Evolutionary conservation across 2,113 vertebrate genomes (phyloP).

Genomic region (Ailuropoda melanoleuca): DNA sequence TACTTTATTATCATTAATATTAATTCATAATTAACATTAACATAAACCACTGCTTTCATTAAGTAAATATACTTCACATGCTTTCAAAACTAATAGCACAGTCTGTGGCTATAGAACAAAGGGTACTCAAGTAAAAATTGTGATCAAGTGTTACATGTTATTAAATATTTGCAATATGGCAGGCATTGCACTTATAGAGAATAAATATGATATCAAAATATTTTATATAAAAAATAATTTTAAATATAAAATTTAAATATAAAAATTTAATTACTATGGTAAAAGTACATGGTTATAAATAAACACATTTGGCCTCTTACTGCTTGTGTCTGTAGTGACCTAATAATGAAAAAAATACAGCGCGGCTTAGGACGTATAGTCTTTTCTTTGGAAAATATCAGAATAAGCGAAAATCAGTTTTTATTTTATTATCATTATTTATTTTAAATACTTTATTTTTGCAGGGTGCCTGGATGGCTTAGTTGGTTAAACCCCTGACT

Average conservation of each 20-base stretch:
- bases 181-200: background rate
- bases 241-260: background rate
- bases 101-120: background rate
- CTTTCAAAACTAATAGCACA: background rate
- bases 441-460: background rate
- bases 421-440: background rate
- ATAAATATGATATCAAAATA: background rate
- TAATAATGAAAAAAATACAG: background rate
- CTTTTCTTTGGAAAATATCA: background rate
- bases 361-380: background rate
- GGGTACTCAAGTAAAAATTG: background rate
- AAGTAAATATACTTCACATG: background rate
- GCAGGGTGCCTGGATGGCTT: background rate
- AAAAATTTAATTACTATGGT: background rate
- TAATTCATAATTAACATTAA: background rate
- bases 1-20: background rate
- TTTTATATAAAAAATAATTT: background rate
- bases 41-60: background rate
- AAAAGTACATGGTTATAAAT: background rate
- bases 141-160: background rate
- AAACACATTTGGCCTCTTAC: background rate
- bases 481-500: background rate
- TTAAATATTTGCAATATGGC: slow-evolving; percentile 32
- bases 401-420: slow-evolving; percentile 6
- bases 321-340: background rate